Evolutionary conservation across 2,888 invertebrate species (phyloP).

Genomic region (Perithous albicinctus): DNA sequence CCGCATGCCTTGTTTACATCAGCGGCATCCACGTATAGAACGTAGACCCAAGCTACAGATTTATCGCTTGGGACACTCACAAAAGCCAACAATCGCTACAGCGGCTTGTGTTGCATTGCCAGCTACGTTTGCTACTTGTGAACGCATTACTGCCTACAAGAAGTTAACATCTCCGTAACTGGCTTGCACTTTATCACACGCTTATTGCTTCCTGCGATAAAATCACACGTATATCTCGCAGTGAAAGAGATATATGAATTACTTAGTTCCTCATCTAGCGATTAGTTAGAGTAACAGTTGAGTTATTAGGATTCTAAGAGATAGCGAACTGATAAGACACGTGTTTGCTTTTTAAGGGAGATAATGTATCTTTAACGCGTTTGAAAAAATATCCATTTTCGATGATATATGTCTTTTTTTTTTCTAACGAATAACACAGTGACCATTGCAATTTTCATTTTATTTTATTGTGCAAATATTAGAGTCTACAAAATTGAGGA

Average conservation of each 20-base stretch:
- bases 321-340: no score
- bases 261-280: background rate
- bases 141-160: background rate
- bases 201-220: constrained; percentile 20
- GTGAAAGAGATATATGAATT: constrained; percentile 15
- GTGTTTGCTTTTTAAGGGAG: no score
- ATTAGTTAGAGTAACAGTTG: background rate
- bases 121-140: background rate
- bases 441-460: no score
- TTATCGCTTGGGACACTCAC: background rate
- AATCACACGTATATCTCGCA: constrained; percentile 10
- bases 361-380: no score
- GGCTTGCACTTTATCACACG: constrained; percentile 7
- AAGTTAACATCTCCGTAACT: background rate
- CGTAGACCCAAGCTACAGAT: background rate
- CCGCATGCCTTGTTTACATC: background rate
- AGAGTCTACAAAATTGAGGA: no score
- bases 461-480: no score
- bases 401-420: no score
- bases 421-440: no score
- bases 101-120: background rate
- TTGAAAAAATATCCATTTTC: no score
- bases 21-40: background rate
- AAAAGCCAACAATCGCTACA: background rate
- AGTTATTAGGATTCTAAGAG: background rate